These are phyloP conservation scores for Lates calcarifer DNA, from an alignment of 2,113 vertebrate genomes.

Conservation along the genomic window DNA sequence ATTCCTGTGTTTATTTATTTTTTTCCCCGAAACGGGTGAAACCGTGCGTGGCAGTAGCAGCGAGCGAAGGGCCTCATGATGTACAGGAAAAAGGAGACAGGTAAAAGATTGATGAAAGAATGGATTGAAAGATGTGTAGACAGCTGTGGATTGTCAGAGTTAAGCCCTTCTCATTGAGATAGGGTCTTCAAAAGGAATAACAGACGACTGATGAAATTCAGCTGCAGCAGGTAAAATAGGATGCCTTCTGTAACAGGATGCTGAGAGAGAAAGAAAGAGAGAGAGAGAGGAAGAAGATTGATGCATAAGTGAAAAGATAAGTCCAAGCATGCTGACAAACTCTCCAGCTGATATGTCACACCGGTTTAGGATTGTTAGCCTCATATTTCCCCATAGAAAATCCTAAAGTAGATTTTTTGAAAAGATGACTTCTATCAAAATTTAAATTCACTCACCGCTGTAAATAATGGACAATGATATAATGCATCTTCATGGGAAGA, in stretches of 20 bases:
- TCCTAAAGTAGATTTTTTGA: constrained; percentile 39
- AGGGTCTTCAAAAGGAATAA: constrained; percentile 72
- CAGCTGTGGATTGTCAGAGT: constrained; percentile 64
- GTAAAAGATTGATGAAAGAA: constrained; percentile 70
- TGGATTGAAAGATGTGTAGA: constrained; percentile 65
- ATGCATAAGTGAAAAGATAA: constrained; percentile 76
- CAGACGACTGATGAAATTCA: constrained; percentile 68
- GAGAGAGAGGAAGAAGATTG: constrained; percentile 59
- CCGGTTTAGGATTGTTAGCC: constrained; percentile 50
- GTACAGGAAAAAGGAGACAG: constrained; percentile 33
- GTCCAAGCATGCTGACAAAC: constrained; percentile 62
- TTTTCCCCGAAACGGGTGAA: constrained; percentile 32
- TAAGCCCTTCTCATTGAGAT: constrained; percentile 69
- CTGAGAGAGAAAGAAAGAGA: constrained; percentile 15
- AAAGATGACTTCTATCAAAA: constrained; percentile 58
- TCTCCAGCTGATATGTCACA: constrained; percentile 64
- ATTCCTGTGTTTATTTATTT: constrained; percentile 20
- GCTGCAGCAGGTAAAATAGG: constrained; percentile 60
- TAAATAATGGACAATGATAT: constrained; percentile 60
- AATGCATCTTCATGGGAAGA: constrained; percentile 28
- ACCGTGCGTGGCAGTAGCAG: not conserved
- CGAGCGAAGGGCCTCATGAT: constrained; percentile 6
- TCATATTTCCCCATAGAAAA: constrained; percentile 51
- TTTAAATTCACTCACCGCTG: constrained; percentile 54
- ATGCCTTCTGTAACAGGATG: constrained; percentile 60